These are phyloP conservation scores for Caenorhabditis sp. DNA, from an alignment of 2,888 invertebrate species.

Conservation along the genomic window DNA sequence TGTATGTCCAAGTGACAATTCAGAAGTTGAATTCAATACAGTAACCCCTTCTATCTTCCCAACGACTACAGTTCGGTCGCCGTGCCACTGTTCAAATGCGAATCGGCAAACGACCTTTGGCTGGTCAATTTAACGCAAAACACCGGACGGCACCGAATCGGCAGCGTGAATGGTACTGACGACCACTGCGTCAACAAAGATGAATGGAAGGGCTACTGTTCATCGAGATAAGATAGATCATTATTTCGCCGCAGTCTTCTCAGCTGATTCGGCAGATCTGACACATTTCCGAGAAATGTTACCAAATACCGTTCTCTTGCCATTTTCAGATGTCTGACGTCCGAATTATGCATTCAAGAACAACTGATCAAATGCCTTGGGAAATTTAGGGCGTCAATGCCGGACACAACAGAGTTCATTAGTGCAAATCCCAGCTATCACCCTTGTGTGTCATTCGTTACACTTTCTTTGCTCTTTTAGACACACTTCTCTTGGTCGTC, in stretches of 20 bases:
- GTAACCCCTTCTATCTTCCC: background rate
- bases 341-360: background rate
- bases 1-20: no score
- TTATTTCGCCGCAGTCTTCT: background rate
- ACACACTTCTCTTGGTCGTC: background rate
- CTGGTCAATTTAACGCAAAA: slow-evolving; percentile 53
- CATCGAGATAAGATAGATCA: slow-evolving; percentile 45
- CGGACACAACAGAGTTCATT: background rate
- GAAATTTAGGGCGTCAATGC: background rate
- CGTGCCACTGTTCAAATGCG: slow-evolving; percentile 37
- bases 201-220: slow-evolving; percentile 33
- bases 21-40: slow-evolving; percentile 17
- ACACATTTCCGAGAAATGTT: background rate
- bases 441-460: background rate
- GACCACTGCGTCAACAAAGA: slow-evolving; percentile 53
- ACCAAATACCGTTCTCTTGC: background rate
- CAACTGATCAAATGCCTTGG: background rate
- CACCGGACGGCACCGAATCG: slow-evolving; percentile 50
- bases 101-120: slow-evolving; percentile 52
- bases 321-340: background rate
- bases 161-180: slow-evolving; percentile 56
- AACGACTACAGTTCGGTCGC: slow-evolving; percentile 3
- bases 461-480: slow-evolving; percentile 2
- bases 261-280: slow-evolving; percentile 6
- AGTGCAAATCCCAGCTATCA: slow-evolving; percentile 6